These are phyloP conservation scores for Sisyra terminalis DNA, from an alignment of 2,888 invertebrate species.

Conservation along the genomic window DNA sequence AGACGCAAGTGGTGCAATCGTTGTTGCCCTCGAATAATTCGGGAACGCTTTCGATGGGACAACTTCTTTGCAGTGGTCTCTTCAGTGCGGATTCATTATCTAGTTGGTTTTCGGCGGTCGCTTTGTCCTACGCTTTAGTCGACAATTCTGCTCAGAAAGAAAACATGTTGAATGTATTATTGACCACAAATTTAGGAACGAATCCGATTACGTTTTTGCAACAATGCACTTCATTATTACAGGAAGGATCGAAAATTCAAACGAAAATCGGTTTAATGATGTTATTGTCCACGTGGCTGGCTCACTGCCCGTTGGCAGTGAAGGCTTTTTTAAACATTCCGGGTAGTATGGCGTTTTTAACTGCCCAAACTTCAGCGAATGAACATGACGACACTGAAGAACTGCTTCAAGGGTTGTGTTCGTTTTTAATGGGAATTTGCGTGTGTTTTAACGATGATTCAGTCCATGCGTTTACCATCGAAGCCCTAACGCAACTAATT, in stretches of 20 bases:
- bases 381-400: constrained; percentile 87
- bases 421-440: constrained; percentile 85
- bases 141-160: constrained; percentile 79
- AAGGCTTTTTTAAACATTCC: constrained; percentile 62
- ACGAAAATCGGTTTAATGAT: constrained; percentile 81
- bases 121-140: constrained; percentile 75
- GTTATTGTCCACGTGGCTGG: constrained; percentile 77
- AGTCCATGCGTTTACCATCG: constrained; percentile 56
- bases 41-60: constrained; percentile 59
- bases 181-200: constrained; percentile 70
- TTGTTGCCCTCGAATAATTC: constrained; percentile 77
- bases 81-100: constrained; percentile 77
- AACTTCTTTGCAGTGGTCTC: constrained; percentile 81
- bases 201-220: constrained; percentile 80
- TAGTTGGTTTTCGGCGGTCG: constrained; percentile 91
- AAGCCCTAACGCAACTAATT: constrained; percentile 65
- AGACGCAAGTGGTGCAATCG: constrained; percentile 78
- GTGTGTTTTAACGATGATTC: constrained; percentile 78
- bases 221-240: constrained; percentile 71
- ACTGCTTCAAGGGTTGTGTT: constrained; percentile 57
- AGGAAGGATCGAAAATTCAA: constrained; percentile 67
- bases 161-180: constrained; percentile 73
- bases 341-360: constrained; percentile 71
- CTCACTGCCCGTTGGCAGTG: constrained; percentile 70
- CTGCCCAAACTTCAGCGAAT: constrained; percentile 59